Evolutionary conservation across 2,113 vertebrate species (phyloP).

Genomic region (Pseudois nayaur): DNA sequence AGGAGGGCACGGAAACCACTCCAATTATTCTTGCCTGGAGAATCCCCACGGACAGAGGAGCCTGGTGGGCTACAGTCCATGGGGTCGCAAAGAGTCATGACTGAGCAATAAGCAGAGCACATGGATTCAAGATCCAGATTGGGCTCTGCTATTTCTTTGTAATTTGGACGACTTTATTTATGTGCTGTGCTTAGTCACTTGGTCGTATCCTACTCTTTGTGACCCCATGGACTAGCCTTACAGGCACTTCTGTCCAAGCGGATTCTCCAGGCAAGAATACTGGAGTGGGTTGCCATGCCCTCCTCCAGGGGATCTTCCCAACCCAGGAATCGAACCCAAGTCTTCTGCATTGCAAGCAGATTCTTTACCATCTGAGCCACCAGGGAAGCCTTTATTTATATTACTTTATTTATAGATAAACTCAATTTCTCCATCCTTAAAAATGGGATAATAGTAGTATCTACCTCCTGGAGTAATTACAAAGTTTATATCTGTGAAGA

Average conservation of each 20-base stretch:
- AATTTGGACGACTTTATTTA: not conserved
- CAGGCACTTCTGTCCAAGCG: not conserved
- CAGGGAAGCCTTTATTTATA: not conserved
- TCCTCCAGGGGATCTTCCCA: not conserved
- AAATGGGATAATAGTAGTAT: not conserved
- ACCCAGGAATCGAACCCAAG: not conserved
- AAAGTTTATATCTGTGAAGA: not conserved
- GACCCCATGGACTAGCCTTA: not conserved
- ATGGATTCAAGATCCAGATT: not conserved
- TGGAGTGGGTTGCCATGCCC: not conserved
- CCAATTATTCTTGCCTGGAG: not conserved
- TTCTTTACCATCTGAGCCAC: not conserved
- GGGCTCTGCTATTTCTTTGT: not conserved
- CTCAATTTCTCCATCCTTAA: not conserved
- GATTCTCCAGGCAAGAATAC: not conserved
- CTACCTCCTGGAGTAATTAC: not conserved
- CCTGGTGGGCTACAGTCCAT: not conserved
- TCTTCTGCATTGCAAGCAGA: not conserved
- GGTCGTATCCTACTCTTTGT: not conserved
- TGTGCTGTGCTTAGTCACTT: not conserved
- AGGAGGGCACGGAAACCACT: not conserved
- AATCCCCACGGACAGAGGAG: not conserved
- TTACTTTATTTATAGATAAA: not conserved
- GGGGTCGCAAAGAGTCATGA: not conserved
- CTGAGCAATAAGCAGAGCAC: not conserved